Evolutionary conservation across 1,140 invertebrate genomes (phyloP).

Genomic region (Tribolium madens): DNA sequence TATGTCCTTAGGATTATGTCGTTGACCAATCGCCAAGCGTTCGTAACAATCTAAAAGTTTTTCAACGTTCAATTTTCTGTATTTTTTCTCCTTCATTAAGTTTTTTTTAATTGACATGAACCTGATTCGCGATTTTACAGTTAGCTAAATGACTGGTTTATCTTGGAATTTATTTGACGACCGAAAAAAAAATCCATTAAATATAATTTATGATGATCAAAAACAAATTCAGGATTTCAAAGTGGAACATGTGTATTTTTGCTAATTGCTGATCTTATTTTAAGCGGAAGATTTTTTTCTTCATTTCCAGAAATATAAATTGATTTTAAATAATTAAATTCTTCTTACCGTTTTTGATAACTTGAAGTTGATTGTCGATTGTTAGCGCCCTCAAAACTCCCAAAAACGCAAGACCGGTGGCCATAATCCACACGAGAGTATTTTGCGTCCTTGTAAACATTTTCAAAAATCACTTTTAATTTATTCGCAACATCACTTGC

Average conservation of each 20-base stretch:
- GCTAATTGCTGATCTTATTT: constrained; percentile 21
- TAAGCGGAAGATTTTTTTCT: not conserved
- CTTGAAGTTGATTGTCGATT: constrained; percentile 48
- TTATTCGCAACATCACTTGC: constrained; percentile 14
- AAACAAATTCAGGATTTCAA: not conserved
- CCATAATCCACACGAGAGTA: constrained; percentile 4
- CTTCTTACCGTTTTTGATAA: constrained; percentile 51
- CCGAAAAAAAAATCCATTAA: constrained; percentile 23
- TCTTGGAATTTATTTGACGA: constrained; percentile 31
- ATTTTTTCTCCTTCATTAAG: constrained; percentile 38
- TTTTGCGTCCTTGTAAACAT: constrained; percentile 6
- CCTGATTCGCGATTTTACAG: constrained; percentile 47
- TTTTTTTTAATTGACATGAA: constrained; percentile 46
- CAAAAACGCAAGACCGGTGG: constrained; percentile 38
- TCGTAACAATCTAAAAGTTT: constrained; percentile 63
- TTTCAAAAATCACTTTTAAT: constrained; percentile 18
- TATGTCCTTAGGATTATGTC: constrained; percentile 57
- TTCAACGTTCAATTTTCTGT: not conserved
- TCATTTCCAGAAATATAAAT: not conserved
- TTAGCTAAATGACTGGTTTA: constrained; percentile 35
- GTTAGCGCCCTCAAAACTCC: constrained; percentile 43
- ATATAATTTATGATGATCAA: constrained; percentile 29
- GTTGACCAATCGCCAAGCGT: constrained; percentile 62
- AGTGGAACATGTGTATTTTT: constrained; percentile 31
- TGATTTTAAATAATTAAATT: not conserved